A percentile compares a stretch with the other conserved stretches of the same genome.
Evolutionary conservation across 53 echinoderm and acorn worm species (phyloP).

Genomic region (Pentamera pediparva): DNA sequence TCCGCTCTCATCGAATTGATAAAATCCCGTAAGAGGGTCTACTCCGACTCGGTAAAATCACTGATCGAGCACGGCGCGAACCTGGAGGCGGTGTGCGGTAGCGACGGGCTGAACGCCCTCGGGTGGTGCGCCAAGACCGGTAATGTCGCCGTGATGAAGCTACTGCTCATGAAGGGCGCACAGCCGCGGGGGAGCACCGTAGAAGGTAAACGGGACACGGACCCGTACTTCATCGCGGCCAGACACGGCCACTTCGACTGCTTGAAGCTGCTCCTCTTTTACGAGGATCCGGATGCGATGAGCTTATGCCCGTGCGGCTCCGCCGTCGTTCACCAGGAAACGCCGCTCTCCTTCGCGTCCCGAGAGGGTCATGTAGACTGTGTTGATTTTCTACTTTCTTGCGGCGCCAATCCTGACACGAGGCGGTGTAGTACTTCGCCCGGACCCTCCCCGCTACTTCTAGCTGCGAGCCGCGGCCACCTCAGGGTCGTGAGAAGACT

Average conservation of each 20-base stretch:
- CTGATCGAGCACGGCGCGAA: not conserved
- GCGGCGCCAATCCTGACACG: conserved; percentile 24
- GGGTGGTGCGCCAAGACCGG: conserved; percentile 18
- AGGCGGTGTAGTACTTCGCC: not conserved
- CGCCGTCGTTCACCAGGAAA: not conserved
- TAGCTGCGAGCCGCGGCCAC: conserved; percentile 8
- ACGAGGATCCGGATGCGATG: conserved; percentile 30
- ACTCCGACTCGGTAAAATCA: not conserved
- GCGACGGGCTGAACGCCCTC: not conserved
- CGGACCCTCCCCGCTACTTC: not conserved
- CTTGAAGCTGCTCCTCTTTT: conserved; percentile 10
- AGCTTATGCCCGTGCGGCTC: conserved; percentile 18
- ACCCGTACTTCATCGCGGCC: conserved; percentile 16
- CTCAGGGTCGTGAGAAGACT: not conserved
- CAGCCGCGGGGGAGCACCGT: not conserved
- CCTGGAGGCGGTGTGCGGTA: not conserved
- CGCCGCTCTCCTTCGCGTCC: conserved; percentile 8
- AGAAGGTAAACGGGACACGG: not conserved
- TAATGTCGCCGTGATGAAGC: not conserved
- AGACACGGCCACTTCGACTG: conserved; percentile 22
- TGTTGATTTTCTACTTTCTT: conserved; percentile 14
- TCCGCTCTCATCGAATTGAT: not conserved
- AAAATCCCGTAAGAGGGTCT: conserved; percentile 1
- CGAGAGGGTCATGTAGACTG: conserved; percentile 12
- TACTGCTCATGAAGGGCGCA: not conserved